These are phyloP conservation scores for Centrocercus urophasianus DNA, from an alignment of 2,113 vertebrate species.

Conservation along the genomic window DNA sequence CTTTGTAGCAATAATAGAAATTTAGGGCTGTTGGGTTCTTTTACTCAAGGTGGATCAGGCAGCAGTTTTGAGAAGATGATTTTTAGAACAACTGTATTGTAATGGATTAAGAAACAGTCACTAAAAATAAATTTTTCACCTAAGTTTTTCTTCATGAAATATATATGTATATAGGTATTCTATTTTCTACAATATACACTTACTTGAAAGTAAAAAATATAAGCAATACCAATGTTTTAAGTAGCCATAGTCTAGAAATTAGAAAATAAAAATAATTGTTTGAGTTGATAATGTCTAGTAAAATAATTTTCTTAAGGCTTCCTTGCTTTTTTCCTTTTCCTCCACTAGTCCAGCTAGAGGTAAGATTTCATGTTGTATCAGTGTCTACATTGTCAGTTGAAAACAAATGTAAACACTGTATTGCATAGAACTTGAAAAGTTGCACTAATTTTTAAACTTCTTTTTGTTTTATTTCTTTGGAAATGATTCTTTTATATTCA, in stretches of 20 bases:
- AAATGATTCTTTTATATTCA: constrained; percentile 72
- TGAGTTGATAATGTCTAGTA: neutral
- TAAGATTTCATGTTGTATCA: constrained; percentile 1
- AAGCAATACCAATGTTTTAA: constrained; percentile 79
- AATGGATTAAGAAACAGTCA: neutral
- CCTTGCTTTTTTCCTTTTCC: neutral
- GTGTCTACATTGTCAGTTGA: constrained; percentile 35
- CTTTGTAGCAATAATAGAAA: constrained; percentile 60
- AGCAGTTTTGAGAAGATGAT: constrained; percentile 65
- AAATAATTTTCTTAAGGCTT: neutral
- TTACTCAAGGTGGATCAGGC: constrained; percentile 19
- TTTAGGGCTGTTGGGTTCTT: constrained; percentile 17
- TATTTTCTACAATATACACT: constrained; percentile 71
- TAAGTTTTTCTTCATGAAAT: neutral
- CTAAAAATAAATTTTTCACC: constrained; percentile 11
- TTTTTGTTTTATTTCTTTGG: constrained; percentile 37
- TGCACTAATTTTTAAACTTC: constrained; percentile 74
- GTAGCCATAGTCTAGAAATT: constrained; percentile 68
- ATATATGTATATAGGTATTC: constrained; percentile 33
- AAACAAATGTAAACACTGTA: constrained; percentile 54
- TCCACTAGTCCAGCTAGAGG: neutral
- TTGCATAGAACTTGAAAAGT: constrained; percentile 50
- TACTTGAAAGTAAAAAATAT: constrained; percentile 64
- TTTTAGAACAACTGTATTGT: constrained; percentile 26
- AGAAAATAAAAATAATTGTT: constrained; percentile 25